Base-by-base conservation (phyloP, 2,113 vertebrate genomes). In the Phyllostomus hastatus region DNA sequence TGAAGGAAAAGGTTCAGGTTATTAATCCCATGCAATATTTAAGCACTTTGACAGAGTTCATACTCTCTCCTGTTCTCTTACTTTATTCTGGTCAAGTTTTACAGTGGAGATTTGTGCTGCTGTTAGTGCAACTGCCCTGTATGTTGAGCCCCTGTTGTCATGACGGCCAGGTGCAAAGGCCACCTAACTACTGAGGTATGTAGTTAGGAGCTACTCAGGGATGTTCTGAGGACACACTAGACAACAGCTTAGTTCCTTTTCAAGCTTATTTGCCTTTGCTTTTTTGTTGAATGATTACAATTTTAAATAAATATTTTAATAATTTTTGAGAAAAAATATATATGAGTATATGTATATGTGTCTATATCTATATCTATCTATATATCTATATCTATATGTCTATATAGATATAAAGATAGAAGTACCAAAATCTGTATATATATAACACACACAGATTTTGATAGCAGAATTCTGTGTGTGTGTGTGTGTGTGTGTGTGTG, bases 211-310 rank as follows among this genome's bases (percentile, higher is more conserved):
- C 54, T 7, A 22, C 54, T 57, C 20, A 57, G 78, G 98, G 96
- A 97, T 97, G 95, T 97, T 98, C 97, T 97, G 97, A 98, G 98
- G 98, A 97, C 97, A 95, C 98, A 98, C 97, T 97, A 97, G 98
- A 97, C 98, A 98, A 97, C 96, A 98, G 97, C 97, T 97, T 97
- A 94, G 98, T 98, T 98, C 98, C 97, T 98, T 98, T 96, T 97
- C 95, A 98, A 92, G 98, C 98, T 98, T 98, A 98, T 98, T 98
- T 98, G 97, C 97, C 98, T 98, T 98, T 98, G 98, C 97, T 98
- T 98, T 98, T 98, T 98, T 98, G 97, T 98, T 98, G 98, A 98
- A 98, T 98, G 96, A 98, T 98, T 98, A 97, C 98, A 98, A 98
- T 98, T 96, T 95, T 98, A 98, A 97, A 97, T 98, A 98, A 97